Conservation (phyloP, 2,888 invertebrate species). For the Zelleria hepariella region DNA sequence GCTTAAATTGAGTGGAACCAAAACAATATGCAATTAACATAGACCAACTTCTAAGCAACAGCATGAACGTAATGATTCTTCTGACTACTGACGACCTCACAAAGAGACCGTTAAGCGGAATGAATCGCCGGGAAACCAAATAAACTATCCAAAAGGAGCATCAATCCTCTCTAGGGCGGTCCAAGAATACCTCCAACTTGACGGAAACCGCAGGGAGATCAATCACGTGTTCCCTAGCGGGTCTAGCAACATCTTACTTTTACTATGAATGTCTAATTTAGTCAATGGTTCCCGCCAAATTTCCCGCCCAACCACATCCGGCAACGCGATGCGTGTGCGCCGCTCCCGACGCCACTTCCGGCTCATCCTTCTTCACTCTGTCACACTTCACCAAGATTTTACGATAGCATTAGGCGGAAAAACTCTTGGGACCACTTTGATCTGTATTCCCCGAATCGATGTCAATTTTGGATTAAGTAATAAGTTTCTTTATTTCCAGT, state of each 20-base stretch:
- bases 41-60: neutral
- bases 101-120: neutral
- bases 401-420: constrained; percentile 31
- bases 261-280: constrained; percentile 41
- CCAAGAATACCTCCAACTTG: constrained; percentile 1
- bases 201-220: constrained; percentile 9
- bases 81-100: neutral
- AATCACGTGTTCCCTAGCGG: constrained; percentile 35
- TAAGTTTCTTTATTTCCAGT: constrained; percentile 13
- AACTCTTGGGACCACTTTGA: constrained; percentile 29
- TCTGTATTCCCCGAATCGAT: constrained; percentile 23
- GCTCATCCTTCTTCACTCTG: constrained; percentile 31
- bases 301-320: constrained; percentile 38
- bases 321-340: constrained; percentile 30
- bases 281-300: constrained; percentile 39
- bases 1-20: neutral
- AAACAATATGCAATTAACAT: neutral
- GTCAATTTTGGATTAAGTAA: constrained; percentile 11
- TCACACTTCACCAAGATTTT: constrained; percentile 33
- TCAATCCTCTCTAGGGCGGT: constrained; percentile 11
- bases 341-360: constrained; percentile 40
- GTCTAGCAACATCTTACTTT: no score
- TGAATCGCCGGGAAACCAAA: neutral
- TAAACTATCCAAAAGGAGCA: constrained; percentile 15
- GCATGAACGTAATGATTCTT: neutral